Percentiles rank a stretch among this genome's conserved stretches.
Conservation (phyloP, 2,888 invertebrate species). For the Eurytoma californica region DNA sequence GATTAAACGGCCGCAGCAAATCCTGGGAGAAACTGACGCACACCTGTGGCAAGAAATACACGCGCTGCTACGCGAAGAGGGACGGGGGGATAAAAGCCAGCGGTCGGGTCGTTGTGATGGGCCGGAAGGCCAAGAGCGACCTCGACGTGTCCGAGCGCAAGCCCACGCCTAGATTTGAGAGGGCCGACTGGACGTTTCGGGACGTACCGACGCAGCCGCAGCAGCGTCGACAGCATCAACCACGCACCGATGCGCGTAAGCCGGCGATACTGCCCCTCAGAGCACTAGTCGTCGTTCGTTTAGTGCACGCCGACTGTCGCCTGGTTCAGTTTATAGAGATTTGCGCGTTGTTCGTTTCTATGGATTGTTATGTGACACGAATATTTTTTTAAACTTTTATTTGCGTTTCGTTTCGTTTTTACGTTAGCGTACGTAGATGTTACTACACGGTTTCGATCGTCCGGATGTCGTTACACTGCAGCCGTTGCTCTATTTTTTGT, state of each 20-base stretch:
- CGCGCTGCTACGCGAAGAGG: background rate
- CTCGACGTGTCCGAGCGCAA: conserved; percentile 65
- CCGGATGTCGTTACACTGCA: conserved; percentile 34
- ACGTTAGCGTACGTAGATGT: background rate
- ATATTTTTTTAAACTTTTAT: background rate
- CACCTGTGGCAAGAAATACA: conserved; percentile 56
- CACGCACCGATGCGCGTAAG: conserved; percentile 52
- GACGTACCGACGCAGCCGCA: conserved; percentile 56
- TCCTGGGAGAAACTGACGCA: conserved; percentile 58
- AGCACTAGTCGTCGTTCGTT: conserved; percentile 46
- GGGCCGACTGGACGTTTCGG: conserved; percentile 64
- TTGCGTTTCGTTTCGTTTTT: conserved; percentile 14
- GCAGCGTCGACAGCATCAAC: background rate
- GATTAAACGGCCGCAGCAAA: conserved; percentile 17
- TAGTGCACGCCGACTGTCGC: conserved; percentile 55
- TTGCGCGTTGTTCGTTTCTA: conserved; percentile 19
- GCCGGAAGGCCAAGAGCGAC: conserved; percentile 67
- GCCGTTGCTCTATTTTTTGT: background rate
- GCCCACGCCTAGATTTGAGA: conserved; percentile 65
- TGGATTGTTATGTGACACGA: conserved; percentile 12
- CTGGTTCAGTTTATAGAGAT: conserved; percentile 65
- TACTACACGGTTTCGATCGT: conserved; percentile 55
- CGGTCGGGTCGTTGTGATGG: conserved; percentile 35
- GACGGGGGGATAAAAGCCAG: background rate
- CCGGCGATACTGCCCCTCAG: conserved; percentile 35